Evolutionary conservation across 2,797 vertebrate genomes (phyloP), one percentile per base, ranked within the genome.

Genomic region (Manis pentadactyla): DNA sequence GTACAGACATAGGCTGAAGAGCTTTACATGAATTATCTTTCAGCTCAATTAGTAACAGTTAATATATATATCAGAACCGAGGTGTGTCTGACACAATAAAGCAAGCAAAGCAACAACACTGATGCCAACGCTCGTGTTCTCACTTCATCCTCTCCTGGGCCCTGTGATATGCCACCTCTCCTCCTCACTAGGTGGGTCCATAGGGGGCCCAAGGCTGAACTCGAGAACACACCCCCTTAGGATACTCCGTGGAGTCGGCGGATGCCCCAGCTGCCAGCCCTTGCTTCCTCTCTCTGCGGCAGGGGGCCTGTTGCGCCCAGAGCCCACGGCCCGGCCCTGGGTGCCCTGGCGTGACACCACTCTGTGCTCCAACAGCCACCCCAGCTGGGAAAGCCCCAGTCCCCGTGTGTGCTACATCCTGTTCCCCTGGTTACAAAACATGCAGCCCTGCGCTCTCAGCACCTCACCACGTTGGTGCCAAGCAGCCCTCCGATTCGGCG

Each of bases 171-270:
- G 7, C 29, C 69, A 31, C 27, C 34, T 68, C 14, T 46, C 46
- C 73, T 7, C 23, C 14, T 68, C 31, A 17, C n/a, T 37, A 7
- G 29, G 2, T 37, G 42, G 29, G n/a, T 39, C 18, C n/a, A 31
- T n/a, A 37, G 31, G 1, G 7, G 34, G 11, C 7, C 9, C 34
- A 0, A 2, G 2, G 1, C 5, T 31, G n/a, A 15, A 29, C 46
- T 69, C 25, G 49, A 49, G 63, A 42, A 29, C 7, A 4, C 0
- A 2, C 11, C 10, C 18, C 8, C 37, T 13, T 63, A 71, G 23
- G 64, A 29, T 11, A 6, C 14, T n/a, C n/a, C 25, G 0, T 4
- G 71, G 42, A 85, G 7, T 21, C 74, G 1, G 14, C 53, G 2
- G 1, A 0, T 18, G 0, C 5, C 59, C 12, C 42, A 63, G 21